Percentiles rank a stretch among this genome's conserved stretches.
Conservation (phyloP, 2,797 vertebrate genomes). For the Melanotaenia trifasciata region DNA sequence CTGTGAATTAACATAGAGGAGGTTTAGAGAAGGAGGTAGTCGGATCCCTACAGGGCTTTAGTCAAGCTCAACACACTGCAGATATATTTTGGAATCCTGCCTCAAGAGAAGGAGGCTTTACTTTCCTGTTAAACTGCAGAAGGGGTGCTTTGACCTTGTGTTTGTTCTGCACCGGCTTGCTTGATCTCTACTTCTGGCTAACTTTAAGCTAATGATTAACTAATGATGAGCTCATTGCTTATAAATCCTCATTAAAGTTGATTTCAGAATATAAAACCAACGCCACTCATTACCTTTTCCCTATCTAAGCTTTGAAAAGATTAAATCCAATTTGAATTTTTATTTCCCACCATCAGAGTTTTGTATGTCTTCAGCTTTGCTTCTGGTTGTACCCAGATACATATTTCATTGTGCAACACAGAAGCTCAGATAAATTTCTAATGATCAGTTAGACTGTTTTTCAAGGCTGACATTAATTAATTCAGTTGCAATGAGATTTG, state of each 20-base stretch:
- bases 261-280: not conserved
- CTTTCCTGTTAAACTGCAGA: constrained; percentile 2
- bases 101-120: constrained; percentile 18
- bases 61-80: constrained; percentile 11
- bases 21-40: not conserved
- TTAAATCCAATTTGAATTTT: not conserved
- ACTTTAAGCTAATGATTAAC: constrained; percentile 20
- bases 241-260: constrained; percentile 9
- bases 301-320: not conserved
- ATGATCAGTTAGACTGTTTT: not conserved
- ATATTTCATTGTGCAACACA: not conserved
- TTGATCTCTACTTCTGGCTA: constrained; percentile 5
- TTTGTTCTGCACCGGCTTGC: not conserved
- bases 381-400: not conserved
- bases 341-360: not conserved
- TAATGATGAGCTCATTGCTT: constrained; percentile 14
- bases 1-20: constrained; percentile 3
- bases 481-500: not conserved
- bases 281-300: constrained; percentile 4
- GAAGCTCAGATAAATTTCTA: not conserved
- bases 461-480: not conserved
- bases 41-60: not conserved
- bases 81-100: constrained; percentile 22
- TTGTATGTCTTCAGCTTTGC: not conserved
- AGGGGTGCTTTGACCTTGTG: constrained; percentile 15